Evolutionary conservation across 2,888 invertebrate species (phyloP).

Genomic region (Macropis europaea): DNA sequence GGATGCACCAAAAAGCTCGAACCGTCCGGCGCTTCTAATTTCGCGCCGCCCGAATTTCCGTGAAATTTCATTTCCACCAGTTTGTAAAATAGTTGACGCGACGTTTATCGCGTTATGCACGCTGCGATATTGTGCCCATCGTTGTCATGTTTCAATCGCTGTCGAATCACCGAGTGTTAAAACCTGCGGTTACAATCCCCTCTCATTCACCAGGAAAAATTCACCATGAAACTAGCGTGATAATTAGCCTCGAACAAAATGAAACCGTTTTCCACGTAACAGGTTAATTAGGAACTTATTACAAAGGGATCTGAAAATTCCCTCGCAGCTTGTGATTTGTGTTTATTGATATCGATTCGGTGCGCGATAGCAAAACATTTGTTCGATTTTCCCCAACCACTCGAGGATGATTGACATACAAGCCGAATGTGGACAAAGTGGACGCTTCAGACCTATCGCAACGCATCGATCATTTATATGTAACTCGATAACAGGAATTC

Average conservation of each 20-base stretch:
- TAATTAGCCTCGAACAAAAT: too few species aligned
- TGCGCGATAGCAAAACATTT: neutral
- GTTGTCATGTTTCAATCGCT: conserved; percentile 5
- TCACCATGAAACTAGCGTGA: neutral
- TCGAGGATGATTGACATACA: conserved; percentile 29
- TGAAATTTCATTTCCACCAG: conserved; percentile 35
- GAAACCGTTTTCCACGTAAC: too few species aligned
- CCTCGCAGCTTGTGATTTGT: neutral
- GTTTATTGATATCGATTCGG: conserved; percentile 15
- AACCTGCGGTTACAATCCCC: neutral
- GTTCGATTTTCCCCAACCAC: conserved; percentile 7
- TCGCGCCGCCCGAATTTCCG: neutral
- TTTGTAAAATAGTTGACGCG: conserved; percentile 18
- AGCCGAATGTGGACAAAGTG: conserved; percentile 27
- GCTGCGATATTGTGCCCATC: neutral
- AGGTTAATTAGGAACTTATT: too few species aligned
- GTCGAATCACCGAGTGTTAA: neutral
- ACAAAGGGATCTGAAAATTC: neutral
- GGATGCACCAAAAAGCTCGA: conserved; percentile 19
- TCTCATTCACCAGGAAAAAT: neutral
- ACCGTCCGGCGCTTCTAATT: conserved; percentile 20
- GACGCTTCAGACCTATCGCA: conserved; percentile 24
- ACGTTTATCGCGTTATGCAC: conserved; percentile 1
- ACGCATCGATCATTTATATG: conserved; percentile 34
- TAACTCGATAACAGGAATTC: conserved; percentile 15